These are phyloP conservation scores for Chaetogeoica ovagalla DNA, from an alignment of 2,888 invertebrate species.

Conservation along the genomic window DNA sequence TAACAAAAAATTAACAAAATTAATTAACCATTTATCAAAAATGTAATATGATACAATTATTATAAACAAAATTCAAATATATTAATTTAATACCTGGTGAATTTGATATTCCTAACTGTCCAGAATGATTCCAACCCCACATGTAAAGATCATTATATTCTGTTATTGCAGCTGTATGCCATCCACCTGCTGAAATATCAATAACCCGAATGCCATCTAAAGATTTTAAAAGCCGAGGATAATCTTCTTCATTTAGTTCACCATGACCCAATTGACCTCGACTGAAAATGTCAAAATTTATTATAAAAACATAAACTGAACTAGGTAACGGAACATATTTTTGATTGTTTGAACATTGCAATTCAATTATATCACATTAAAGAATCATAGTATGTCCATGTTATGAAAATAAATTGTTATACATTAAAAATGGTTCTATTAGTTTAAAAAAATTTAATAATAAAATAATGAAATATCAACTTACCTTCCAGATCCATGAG, in stretches of 20 bases:
- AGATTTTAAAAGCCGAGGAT: constrained; percentile 71
- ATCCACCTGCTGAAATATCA: constrained; percentile 78
- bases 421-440: too few species aligned
- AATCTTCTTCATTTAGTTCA: constrained; percentile 66
- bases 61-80: too few species aligned
- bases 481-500: constrained; percentile 84
- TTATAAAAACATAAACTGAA: not conserved
- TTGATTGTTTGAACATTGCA: too few species aligned
- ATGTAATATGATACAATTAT: not conserved
- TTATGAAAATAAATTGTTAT: too few species aligned
- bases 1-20: not conserved
- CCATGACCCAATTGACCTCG: constrained; percentile 86
- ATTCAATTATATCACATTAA: too few species aligned
- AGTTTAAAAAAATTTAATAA: too few species aligned
- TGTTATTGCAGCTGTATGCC: constrained; percentile 82
- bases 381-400: too few species aligned
- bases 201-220: constrained; percentile 74
- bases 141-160: constrained; percentile 79
- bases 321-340: too few species aligned
- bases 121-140: constrained; percentile 91
- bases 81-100: constrained; percentile 27
- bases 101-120: constrained; percentile 71
- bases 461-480: constrained; percentile 47
- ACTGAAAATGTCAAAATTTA: constrained; percentile 61
- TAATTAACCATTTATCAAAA: not conserved